A percentile compares a stretch with the other conserved stretches of the same genome.
These are phyloP conservation scores for Alviniconcha strummeri DNA, from an alignment of 2,888 invertebrate genomes.

Conservation along the genomic window DNA sequence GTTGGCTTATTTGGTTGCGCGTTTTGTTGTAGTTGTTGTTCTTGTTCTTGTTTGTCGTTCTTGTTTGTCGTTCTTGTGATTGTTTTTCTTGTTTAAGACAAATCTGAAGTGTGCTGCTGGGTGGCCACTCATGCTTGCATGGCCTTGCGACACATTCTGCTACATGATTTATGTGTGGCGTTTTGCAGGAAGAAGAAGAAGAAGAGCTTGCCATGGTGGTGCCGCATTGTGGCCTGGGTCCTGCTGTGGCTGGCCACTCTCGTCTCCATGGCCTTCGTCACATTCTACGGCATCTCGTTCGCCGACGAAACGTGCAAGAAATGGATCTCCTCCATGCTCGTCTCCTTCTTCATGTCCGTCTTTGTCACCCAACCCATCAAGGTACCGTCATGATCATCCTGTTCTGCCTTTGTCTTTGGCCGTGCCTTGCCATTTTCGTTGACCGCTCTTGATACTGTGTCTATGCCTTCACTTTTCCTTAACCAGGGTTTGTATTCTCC, in stretches of 20 bases:
- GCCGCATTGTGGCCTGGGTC: constrained; percentile 73
- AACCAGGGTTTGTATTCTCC: no score
- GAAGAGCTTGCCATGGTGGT: constrained; percentile 70
- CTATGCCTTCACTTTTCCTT: no score
- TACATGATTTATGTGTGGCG: no score
- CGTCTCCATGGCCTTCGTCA: constrained; percentile 73
- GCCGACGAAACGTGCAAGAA: constrained; percentile 74
- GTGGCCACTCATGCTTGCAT: no score
- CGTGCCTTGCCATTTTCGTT: no score
- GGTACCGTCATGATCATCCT: constrained; percentile 38
- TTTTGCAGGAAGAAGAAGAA: constrained; percentile 60
- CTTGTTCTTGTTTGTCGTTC: no score
- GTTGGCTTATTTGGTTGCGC: neutral
- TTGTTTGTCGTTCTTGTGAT: no score
- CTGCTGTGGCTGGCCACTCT: constrained; percentile 71
- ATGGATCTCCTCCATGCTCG: constrained; percentile 75
- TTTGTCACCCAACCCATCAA: constrained; percentile 76
- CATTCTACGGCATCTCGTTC: constrained; percentile 75
- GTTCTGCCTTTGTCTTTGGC: neutral
- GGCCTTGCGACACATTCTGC: no score
- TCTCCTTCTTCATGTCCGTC: constrained; percentile 74
- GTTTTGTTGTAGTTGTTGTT: neutral
- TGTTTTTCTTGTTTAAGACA: no score
- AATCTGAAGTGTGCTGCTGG: no score
- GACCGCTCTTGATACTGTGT: no score